Evolutionary conservation across 2,797 vertebrate species (phyloP).

Genomic region (Hemibagrus guttatus): DNA sequence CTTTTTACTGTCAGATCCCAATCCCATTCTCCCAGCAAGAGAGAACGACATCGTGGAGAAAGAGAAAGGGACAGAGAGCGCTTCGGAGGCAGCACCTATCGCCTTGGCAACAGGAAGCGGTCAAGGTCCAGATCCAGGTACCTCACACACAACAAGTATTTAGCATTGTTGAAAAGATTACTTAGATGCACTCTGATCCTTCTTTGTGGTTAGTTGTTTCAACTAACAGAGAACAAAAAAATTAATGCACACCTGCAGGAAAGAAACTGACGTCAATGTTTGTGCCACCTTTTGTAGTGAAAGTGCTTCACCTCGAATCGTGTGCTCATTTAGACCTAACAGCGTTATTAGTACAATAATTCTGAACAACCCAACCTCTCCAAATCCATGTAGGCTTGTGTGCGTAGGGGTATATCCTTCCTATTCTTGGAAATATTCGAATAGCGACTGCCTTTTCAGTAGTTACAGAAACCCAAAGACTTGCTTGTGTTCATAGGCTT

Average conservation of each 20-base stretch:
- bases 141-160: background rate
- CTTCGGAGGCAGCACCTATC: constrained; percentile 76
- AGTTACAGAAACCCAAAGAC: background rate
- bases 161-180: background rate
- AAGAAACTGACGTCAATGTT: background rate
- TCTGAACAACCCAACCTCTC: constrained; percentile 2
- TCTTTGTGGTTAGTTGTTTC: background rate
- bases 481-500: background rate
- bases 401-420: background rate
- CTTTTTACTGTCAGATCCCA: constrained; percentile 66
- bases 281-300: background rate
- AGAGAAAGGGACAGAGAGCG: constrained; percentile 66
- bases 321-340: constrained; percentile 15
- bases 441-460: background rate
- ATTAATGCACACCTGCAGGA: background rate
- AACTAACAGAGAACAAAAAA: background rate
- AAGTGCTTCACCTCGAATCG: background rate
- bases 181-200: background rate
- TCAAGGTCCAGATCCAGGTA: constrained; percentile 88
- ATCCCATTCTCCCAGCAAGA: constrained; percentile 84
- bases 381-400: constrained; percentile 12
- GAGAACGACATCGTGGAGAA: constrained; percentile 84
- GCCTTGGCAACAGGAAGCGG: constrained; percentile 82
- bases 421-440: background rate
- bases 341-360: constrained; percentile 27